Conservation (phyloP, 2,888 invertebrate genomes). For the Mermis nigrescens region DNA sequence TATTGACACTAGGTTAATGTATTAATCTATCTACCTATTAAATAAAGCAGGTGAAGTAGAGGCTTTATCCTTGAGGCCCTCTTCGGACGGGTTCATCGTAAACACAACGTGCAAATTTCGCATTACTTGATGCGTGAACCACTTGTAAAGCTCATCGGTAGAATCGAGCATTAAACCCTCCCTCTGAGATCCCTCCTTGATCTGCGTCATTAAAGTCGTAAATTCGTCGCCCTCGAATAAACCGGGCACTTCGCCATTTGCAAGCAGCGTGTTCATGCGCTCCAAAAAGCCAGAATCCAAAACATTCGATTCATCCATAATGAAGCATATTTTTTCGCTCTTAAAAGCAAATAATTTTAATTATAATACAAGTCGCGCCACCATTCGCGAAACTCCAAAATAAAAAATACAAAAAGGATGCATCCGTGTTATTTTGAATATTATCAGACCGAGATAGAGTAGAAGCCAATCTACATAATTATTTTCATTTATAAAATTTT, state of each 20-base stretch:
- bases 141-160: constrained; percentile 93
- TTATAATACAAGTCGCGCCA: too few species aligned
- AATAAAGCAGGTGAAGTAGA: constrained; percentile 96
- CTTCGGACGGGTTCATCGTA: constrained; percentile 98
- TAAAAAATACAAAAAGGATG: not conserved
- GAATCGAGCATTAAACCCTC: constrained; percentile 96
- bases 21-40: constrained; percentile 48
- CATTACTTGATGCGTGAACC: constrained; percentile 90
- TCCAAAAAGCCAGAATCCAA: constrained; percentile 95
- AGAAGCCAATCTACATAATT: too few species aligned
- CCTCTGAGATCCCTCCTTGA: constrained; percentile 92
- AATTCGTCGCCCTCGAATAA: constrained; percentile 66
- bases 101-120: constrained; percentile 96
- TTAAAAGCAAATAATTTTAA: constrained; percentile 35
- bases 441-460: too few species aligned
- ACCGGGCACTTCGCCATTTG: constrained; percentile 68
- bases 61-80: constrained; percentile 90
- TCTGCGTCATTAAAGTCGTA: constrained; percentile 96
- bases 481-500: too few species aligned
- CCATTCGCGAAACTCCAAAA: too few species aligned
- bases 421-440: not conserved
- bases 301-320: constrained; percentile 95
- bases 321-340: constrained; percentile 96
- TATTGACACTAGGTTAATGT: too few species aligned
- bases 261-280: constrained; percentile 91